Evolutionary conservation across 1,140 invertebrate species (phyloP), one percentile per base, ranked within the genome.

Genomic region (Manduca sexta): DNA sequence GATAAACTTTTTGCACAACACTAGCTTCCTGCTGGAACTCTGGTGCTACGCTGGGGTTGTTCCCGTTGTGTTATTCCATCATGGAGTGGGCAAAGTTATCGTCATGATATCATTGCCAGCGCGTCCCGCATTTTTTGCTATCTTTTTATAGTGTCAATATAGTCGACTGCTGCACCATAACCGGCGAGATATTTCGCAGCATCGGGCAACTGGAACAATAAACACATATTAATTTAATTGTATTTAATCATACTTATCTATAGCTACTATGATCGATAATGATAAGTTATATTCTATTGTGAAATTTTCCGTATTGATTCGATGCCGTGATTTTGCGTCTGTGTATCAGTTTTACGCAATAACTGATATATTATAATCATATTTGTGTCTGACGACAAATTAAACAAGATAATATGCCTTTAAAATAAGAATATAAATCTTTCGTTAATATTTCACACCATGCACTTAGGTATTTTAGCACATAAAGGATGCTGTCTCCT

Each of bases 101-200:
- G 43, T 74, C 70, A 76, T 59, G 68, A 75, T 39, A 56, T 66
- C 62, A 57, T 45, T 66, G 66, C 49, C 3, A 30, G 13, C 1
- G 11, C 40, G 45, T 33, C 35, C 37, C 56, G 56, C 65, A 65
- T 52, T 37, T 30, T 48, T 60, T 38, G 57, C 48, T 66, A 72
- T 48, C 33, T 69, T 48, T 45, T 30, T 46, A 68, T 45, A 45
- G 45, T 43, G 37, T 35, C 30, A 30, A 18, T 12, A 37, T 52
- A 82, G 72, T 84, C 81, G 57, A 84, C 64, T 41, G 80, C 81
- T 60, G 81, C 74, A 49, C 81, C 81, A 77, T 84, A 82, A 52
- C 81, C 81, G 56, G 67, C 61, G 43, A 79, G 76, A 66, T 69
- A 73, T 59, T 75, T 74, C 45, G 64, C 69, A 69, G 74, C 72